Evolutionary conservation across 2,888 invertebrate species (phyloP), one percentile per base, ranked within the genome.

Genomic region (Diplazon laetatorius): DNA sequence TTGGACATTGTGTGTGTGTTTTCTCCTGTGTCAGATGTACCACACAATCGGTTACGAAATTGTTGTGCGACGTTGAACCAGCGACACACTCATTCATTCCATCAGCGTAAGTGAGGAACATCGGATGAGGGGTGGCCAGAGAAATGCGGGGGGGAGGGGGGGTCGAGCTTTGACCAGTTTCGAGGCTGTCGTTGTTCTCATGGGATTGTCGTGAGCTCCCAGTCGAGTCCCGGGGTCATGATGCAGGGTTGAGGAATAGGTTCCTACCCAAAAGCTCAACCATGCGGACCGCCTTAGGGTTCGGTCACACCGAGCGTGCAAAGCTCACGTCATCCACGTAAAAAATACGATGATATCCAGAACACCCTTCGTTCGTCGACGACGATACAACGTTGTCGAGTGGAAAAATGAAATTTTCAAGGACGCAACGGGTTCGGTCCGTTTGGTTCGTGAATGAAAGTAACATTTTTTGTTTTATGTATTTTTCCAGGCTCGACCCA

Each of bases 31-130:
- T 59, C 59, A 20, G 59, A 59, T 59, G n/a, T 12, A 18, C 18
- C 39, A 39, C 39, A 39, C 18, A 35, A 4, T 18, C 20, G n/a
- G 12, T 39, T n/a, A 20, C 20, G 59, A 59, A 59, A 59, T 59
- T 18, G 39, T 59, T 39, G 60, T 42, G 20, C 63, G 16, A 18
- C 57, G 8, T 48, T 59, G 22, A 16, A 14, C 66, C 18, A 44
- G 18, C 30, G 18, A 57, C 48, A 63, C 55, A 22, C 57, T 62
- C 73, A 60, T 63, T 70, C 55, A 68, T 78, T 78, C 80, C 73
- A 78, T 81, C 77, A 78, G 74, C 46, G 65, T 66, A 75, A 85
- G 80, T 80, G 76, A 75, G 70, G 66, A 59, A 76, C 73, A 71
- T 50, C 46, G 16, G 69, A n/a, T n/a, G n/a, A n/a, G n/a, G n/a